phyloP scores from a whole-genome alignment of 2,113 vertebrate genomes.

The Calonectris borealis region DNA sequence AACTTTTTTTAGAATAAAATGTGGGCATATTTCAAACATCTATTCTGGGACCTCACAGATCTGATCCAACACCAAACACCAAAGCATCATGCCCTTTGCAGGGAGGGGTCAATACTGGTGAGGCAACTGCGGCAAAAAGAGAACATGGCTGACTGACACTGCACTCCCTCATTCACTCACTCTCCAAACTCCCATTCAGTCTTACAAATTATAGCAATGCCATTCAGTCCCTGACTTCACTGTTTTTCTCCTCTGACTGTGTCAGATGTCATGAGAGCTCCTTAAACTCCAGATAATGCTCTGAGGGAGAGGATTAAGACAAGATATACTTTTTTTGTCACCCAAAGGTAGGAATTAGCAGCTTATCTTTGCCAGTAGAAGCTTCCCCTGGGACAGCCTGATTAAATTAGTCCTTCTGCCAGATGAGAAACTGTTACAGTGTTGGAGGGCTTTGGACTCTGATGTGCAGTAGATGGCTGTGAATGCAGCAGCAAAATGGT shows the following conservation, averaged over 20 bases:
- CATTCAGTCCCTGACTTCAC: not conserved
- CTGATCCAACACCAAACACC: not conserved
- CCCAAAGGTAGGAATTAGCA: not conserved
- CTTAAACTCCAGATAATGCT: not conserved
- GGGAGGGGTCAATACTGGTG: fast-evolving
- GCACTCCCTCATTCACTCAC: not conserved
- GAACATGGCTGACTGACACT: not conserved
- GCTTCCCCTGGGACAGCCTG: not conserved
- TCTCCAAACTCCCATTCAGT: not conserved
- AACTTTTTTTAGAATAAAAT: not conserved
- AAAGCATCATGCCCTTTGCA: not conserved
- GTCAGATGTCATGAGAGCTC: not conserved
- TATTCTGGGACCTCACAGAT: not conserved
- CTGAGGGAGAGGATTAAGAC: not conserved
- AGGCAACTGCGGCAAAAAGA: not conserved
- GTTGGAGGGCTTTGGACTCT: not conserved
- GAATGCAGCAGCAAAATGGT: not conserved
- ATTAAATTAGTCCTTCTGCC: not conserved
- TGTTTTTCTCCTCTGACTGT: not conserved
- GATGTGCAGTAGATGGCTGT: not conserved
- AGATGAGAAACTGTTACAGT: not conserved
- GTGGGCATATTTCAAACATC: not conserved
- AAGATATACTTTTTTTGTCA: not conserved
- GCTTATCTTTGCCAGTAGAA: not conserved
- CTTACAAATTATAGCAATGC: not conserved